Conservation (phyloP, 2,797 vertebrate species). For the Selene dorsalis region DNA sequence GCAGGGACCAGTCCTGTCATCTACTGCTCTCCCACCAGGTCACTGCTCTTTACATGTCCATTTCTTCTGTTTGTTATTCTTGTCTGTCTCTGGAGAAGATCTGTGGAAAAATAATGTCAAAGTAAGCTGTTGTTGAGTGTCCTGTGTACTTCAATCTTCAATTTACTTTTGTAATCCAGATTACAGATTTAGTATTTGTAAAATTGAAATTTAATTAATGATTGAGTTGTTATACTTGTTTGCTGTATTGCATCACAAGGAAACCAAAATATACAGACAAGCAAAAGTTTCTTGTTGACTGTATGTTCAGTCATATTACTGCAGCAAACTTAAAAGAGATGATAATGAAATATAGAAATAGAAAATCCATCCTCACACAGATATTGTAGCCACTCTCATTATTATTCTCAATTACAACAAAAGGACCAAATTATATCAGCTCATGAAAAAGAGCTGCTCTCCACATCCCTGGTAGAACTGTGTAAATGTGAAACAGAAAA, state of each 20-base stretch:
- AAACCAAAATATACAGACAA: background rate
- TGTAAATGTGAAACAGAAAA: background rate
- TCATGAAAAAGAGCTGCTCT: background rate
- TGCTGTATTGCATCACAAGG: background rate
- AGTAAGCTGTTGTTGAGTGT: background rate
- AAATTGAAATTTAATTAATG: background rate
- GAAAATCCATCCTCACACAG: background rate
- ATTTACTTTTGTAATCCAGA: background rate
- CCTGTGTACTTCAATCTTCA: background rate
- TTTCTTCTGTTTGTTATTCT: background rate
- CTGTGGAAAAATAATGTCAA: background rate
- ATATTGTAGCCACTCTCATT: background rate
- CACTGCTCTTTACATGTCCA: background rate
- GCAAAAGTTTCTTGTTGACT: background rate
- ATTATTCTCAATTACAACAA: slow-evolving; percentile 19
- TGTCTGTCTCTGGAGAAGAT: background rate
- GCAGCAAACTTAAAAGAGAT: slow-evolving; percentile 3
- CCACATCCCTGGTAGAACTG: background rate
- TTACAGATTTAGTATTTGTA: background rate
- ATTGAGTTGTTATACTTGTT: background rate
- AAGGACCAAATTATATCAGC: background rate
- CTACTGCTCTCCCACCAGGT: slow-evolving; percentile 90
- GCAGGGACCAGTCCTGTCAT: slow-evolving; percentile 88
- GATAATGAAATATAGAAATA: slow-evolving; percentile 22
- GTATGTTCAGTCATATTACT: slow-evolving; percentile 5